Conservation (phyloP, 2,888 invertebrate genomes). For the Ecdyonurus torrentis region DNA sequence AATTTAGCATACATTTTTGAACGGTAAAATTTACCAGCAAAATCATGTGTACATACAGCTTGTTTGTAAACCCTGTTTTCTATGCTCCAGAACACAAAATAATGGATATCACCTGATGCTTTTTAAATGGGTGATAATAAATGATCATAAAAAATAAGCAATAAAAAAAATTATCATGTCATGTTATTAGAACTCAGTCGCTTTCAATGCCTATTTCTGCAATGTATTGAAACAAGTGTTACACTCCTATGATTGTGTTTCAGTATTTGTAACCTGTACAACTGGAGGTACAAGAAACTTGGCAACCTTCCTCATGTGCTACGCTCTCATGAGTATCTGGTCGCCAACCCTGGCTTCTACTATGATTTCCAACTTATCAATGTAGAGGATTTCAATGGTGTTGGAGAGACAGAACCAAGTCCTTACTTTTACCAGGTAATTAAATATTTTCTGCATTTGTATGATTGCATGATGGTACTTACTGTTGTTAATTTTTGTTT, state of each 20-base stretch:
- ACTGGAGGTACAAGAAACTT: constrained; percentile 92
- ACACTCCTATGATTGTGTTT: constrained; percentile 9
- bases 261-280: constrained; percentile 83
- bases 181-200: too few species aligned
- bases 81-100: too few species aligned
- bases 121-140: too few species aligned
- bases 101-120: too few species aligned
- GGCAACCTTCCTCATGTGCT: constrained; percentile 86
- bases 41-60: too few species aligned
- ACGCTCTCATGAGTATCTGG: constrained; percentile 64
- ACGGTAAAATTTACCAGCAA: constrained; percentile 10
- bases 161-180: too few species aligned
- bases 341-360: constrained; percentile 82
- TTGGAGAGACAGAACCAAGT: constrained; percentile 94
- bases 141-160: too few species aligned
- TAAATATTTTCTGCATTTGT: constrained; percentile 4
- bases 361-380: constrained; percentile 92
- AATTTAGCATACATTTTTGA: too few species aligned
- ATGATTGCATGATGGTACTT: constrained; percentile 5
- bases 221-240: constrained; percentile 6
- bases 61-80: too few species aligned
- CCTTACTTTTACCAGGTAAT: constrained; percentile 93
- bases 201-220: too few species aligned
- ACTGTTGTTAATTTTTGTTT: constrained; percentile 3
- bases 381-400: constrained; percentile 90